Evolutionary conservation across 35 echinoderm and acorn worm species (phyloP).

Genomic region (Patiria miniata): DNA sequence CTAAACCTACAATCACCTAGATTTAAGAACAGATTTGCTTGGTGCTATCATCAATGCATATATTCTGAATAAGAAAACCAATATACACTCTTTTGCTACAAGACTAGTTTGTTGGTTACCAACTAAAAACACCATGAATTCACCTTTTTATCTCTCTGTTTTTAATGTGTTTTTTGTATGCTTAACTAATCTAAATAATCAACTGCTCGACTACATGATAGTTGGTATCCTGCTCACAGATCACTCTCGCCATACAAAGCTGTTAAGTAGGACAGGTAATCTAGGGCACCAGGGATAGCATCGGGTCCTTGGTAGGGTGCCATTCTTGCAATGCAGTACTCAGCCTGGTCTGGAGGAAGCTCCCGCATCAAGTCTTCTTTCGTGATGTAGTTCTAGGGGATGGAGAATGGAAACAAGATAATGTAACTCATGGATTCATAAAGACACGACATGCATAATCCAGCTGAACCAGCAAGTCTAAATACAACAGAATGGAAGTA

Average conservation of each 20-base stretch:
- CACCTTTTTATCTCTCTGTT: neutral
- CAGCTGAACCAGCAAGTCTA: too few species aligned
- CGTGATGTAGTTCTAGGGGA: conserved; percentile 77
- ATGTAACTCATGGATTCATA: too few species aligned
- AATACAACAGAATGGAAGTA: too few species aligned
- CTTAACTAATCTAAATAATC: neutral
- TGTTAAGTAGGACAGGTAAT: conserved; percentile 97
- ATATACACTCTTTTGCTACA: neutral
- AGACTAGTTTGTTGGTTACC: neutral
- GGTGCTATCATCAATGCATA: too few species aligned
- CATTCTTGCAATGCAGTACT: conserved; percentile 97
- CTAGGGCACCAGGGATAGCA: conserved; percentile 84
- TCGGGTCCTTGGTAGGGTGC: conserved; percentile 73
- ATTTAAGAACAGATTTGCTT: too few species aligned
- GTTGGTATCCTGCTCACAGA: conserved; percentile 45
- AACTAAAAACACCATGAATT: neutral
- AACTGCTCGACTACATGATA: neutral
- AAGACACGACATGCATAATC: too few species aligned
- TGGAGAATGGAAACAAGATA: too few species aligned
- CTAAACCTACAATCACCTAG: too few species aligned
- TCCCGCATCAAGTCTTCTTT: conserved; percentile 80
- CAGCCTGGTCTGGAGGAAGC: conserved; percentile 93
- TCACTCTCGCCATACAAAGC: conserved; percentile 95
- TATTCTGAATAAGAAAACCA: neutral
- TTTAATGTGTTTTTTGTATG: too few species aligned